These are phyloP conservation scores for Anser brachyrhynchus DNA, from an alignment of 2,113 vertebrate genomes.

Conservation along the genomic window DNA sequence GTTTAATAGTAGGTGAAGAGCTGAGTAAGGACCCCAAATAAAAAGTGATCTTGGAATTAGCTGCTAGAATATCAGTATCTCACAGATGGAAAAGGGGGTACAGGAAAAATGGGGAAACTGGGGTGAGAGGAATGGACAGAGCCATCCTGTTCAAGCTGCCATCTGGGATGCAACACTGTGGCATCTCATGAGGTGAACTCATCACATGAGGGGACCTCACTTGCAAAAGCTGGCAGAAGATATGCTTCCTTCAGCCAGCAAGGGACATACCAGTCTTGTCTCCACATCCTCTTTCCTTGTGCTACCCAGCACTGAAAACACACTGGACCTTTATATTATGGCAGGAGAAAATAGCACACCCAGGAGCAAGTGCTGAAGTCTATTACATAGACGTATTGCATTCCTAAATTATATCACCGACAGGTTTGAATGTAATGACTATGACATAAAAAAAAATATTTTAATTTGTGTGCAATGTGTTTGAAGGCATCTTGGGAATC, in stretches of 20 bases:
- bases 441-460: background rate
- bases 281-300: background rate
- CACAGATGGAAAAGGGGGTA: background rate
- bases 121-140: background rate
- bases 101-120: background rate
- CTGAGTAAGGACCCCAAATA: fast-evolving
- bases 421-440: background rate
- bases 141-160: background rate
- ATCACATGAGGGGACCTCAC: background rate
- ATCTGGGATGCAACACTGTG: background rate
- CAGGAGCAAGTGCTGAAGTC: background rate
- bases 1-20: background rate
- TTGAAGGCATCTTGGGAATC: background rate
- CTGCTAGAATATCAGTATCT: background rate
- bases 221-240: background rate
- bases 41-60: background rate
- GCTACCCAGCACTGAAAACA: background rate
- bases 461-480: background rate
- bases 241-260: background rate
- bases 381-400: background rate
- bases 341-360: background rate
- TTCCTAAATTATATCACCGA: background rate
- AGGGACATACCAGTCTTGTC: background rate
- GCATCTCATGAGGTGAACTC: background rate
- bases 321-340: background rate